Conservation (phyloP, 2,888 invertebrate genomes). For the Diplolepis rosae region DNA sequence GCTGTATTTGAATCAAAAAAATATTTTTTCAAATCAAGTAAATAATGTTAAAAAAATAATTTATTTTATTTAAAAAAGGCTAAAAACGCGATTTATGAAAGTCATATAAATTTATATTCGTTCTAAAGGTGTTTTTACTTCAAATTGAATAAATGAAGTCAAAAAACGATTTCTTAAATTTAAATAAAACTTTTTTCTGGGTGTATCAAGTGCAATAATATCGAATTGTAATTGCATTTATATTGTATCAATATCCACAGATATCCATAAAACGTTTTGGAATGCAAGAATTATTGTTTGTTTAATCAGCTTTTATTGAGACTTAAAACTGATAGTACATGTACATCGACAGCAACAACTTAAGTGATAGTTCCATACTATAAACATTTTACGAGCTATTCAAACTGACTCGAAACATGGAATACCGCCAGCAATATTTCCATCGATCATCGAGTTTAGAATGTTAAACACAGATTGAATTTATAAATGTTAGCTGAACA, state of each 20-base stretch:
- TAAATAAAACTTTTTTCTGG: too few species aligned
- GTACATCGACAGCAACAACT: background rate
- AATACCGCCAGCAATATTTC: conserved; percentile 17
- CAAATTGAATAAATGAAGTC: too few species aligned
- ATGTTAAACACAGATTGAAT: conserved; percentile 22
- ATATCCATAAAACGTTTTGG: background rate
- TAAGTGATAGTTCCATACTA: conserved; percentile 9
- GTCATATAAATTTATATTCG: too few species aligned
- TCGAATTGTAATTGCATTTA: background rate
- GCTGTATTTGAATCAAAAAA: too few species aligned
- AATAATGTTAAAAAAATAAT: too few species aligned
- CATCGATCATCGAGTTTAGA: conserved; percentile 22
- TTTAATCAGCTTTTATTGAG: background rate
- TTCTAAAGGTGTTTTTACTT: too few species aligned
- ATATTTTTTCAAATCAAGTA: too few species aligned
- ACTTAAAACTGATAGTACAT: background rate
- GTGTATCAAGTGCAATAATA: too few species aligned
- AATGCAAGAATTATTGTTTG: background rate
- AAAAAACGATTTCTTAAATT: too few species aligned
- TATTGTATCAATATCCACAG: background rate
- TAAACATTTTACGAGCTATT: conserved; percentile 10
- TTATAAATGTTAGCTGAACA: background rate
- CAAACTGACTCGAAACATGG: background rate
- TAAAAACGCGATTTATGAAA: too few species aligned
- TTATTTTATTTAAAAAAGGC: too few species aligned